Conservation (phyloP, 1,140 invertebrate genomes). For the Drosophila jambulina region DNA sequence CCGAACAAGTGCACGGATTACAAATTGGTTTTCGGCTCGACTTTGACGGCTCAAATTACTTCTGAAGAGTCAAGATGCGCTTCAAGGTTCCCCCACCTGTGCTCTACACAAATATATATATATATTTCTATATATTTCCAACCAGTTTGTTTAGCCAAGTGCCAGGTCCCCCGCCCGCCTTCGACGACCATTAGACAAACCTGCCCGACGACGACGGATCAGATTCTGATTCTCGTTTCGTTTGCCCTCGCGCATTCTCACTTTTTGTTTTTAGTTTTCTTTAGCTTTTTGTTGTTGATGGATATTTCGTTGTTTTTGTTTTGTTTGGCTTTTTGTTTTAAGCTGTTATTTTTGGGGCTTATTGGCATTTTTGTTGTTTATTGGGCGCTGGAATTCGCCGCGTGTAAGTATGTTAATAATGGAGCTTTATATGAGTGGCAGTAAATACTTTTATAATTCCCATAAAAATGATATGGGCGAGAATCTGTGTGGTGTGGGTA, state of each 20-base stretch:
- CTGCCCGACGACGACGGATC: constrained; percentile 39
- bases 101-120: not conserved
- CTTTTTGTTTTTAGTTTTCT: constrained; percentile 44
- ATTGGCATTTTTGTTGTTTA: constrained; percentile 42
- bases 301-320: constrained; percentile 2
- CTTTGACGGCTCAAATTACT: constrained; percentile 49
- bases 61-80: constrained; percentile 75
- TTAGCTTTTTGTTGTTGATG: constrained; percentile 13
- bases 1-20: constrained; percentile 53
- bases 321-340: constrained; percentile 26
- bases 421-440: constrained; percentile 46
- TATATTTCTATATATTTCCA: constrained; percentile 47
- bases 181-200: constrained; percentile 71
- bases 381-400: constrained; percentile 37
- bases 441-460: constrained; percentile 49
- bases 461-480: constrained; percentile 37
- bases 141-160: constrained; percentile 67
- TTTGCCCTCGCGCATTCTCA: constrained; percentile 56
- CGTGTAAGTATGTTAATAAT: constrained; percentile 56
- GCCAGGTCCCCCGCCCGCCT: constrained; percentile 26
- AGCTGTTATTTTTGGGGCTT: constrained; percentile 46
- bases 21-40: constrained; percentile 46
- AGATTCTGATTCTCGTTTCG: constrained; percentile 69
- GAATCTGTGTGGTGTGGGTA: constrained; percentile 44
- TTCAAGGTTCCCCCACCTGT: constrained; percentile 60